A percentile compares a stretch with the other conserved stretches of the same genome.
These are phyloP conservation scores for Cyphomyrus discorhynchus DNA, from an alignment of 2,113 vertebrate genomes.

Conservation along the genomic window DNA sequence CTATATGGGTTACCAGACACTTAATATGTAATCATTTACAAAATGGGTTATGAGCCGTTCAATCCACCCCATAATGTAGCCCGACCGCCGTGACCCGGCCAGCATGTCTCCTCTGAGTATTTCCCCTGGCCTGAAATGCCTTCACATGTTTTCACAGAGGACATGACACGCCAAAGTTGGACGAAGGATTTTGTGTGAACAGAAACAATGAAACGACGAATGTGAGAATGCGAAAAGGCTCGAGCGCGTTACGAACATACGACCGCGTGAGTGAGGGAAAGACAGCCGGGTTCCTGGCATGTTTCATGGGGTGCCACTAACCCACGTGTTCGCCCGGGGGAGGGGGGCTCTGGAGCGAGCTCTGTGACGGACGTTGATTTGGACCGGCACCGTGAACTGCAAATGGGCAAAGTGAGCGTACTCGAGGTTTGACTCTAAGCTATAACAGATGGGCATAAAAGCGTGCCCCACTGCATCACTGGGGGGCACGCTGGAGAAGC, in stretches of 20 bases:
- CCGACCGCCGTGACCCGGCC: neutral
- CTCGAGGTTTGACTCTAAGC: neutral
- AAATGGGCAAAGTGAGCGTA: neutral
- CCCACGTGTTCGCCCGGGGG: neutral
- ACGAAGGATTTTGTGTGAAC: neutral
- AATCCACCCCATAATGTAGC: neutral
- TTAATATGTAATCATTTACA: conserved; percentile 15
- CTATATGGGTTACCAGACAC: conserved; percentile 1
- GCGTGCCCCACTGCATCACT: neutral
- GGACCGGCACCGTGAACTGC: neutral
- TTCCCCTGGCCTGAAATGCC: neutral
- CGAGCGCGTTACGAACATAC: neutral
- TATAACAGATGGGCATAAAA: neutral
- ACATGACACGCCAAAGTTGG: neutral
- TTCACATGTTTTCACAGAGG: neutral
- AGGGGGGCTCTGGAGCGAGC: neutral
- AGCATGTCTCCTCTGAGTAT: neutral
- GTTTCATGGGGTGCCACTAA: neutral
- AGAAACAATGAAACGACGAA: neutral
- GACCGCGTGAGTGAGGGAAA: neutral
- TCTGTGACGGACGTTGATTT: neutral
- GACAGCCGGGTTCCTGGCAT: neutral
- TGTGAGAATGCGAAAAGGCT: neutral
- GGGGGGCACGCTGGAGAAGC: neutral
- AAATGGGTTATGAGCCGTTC: neutral